Evolutionary conservation across 2,888 invertebrate genomes (phyloP).

Genomic region (Spisula subtruncata): DNA sequence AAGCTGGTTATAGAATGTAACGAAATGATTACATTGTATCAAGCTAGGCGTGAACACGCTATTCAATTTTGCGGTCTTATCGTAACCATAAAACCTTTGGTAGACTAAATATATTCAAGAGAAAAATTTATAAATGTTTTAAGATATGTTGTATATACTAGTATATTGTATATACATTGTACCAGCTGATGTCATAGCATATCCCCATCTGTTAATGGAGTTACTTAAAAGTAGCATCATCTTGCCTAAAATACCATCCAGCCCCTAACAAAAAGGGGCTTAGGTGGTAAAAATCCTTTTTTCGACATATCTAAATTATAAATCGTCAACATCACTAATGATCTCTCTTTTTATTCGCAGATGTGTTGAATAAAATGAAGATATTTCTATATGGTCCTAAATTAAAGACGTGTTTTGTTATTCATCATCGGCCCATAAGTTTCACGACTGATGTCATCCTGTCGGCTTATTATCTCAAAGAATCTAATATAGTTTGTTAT

Average conservation of each 20-base stretch:
- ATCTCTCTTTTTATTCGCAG: neutral
- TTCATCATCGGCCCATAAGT: neutral
- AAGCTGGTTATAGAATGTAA: neutral
- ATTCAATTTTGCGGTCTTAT: neutral
- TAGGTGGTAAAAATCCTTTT: neutral
- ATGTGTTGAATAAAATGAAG: neutral
- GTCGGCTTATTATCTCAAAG: neutral
- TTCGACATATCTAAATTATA: neutral
- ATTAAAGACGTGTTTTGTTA: neutral
- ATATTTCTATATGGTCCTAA: neutral
- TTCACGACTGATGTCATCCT: neutral
- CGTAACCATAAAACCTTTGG: neutral
- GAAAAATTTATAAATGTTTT: neutral
- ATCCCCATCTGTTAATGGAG: neutral
- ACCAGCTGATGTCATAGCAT: neutral
- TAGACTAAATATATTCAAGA: neutral
- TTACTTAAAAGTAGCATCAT: neutral
- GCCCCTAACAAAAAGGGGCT: neutral
- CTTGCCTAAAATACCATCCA: neutral
- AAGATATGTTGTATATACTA: no score
- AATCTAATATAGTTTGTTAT: neutral
- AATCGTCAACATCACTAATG: neutral
- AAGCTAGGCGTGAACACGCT: slow-evolving; percentile 9
- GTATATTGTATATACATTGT: neutral
- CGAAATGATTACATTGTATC: neutral